Evolutionary conservation across 2,888 invertebrate genomes (phyloP).

Genomic region (Quadroppia sp.): DNA sequence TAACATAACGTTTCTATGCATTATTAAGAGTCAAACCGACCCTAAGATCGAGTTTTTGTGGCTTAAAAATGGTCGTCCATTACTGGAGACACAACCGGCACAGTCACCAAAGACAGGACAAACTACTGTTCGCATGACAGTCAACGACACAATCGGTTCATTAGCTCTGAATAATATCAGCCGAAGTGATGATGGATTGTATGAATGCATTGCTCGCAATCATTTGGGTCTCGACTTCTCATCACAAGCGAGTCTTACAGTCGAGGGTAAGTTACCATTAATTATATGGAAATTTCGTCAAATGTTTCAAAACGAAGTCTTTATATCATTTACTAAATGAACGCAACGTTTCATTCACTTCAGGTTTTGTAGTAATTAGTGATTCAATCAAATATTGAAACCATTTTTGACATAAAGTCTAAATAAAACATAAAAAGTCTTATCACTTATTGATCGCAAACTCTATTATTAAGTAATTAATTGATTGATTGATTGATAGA

Average conservation of each 20-base stretch:
- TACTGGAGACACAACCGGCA: conserved; percentile 42
- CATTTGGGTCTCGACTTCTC: conserved; percentile 45
- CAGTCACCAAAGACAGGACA: conserved; percentile 46
- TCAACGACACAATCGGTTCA: conserved; percentile 43
- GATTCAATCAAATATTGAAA: too few species aligned
- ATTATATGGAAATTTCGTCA: conserved; percentile 20
- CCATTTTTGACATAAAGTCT: too few species aligned
- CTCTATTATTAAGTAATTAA: too few species aligned
- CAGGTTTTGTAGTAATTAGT: too few species aligned
- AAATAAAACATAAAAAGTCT: too few species aligned
- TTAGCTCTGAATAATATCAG: conserved; percentile 46
- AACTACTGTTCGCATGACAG: conserved; percentile 43
- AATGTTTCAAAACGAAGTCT: too few species aligned
- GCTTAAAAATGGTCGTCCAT: conserved; percentile 45
- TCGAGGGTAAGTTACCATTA: conserved; percentile 46
- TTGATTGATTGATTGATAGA: too few species aligned
- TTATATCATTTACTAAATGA: neutral
- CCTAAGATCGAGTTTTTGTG: conserved; percentile 45
- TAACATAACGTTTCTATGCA: conserved; percentile 46
- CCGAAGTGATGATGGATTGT: conserved; percentile 46
- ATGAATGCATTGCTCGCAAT: conserved; percentile 46
- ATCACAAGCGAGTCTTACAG: conserved; percentile 45
- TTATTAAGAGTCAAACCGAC: conserved; percentile 42
- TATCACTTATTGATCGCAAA: too few species aligned
- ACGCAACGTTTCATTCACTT: neutral